These are phyloP conservation scores for Drosophila tristis DNA, from an alignment of 1,140 invertebrate genomes.

Conservation along the genomic window DNA sequence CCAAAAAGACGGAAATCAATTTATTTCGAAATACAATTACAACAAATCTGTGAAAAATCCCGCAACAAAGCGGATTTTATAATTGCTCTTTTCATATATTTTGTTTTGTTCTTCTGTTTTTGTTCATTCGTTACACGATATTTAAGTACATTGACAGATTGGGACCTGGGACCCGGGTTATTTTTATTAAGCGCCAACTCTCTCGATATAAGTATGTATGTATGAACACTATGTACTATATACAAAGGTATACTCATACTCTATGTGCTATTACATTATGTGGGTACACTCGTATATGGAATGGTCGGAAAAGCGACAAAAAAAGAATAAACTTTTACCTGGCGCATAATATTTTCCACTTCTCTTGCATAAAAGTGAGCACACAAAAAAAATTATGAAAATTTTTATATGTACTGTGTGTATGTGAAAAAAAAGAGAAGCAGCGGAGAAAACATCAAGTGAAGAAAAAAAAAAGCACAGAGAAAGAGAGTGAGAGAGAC, in stretches of 20 bases:
- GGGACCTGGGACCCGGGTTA: not conserved
- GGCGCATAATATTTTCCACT: conserved; percentile 39
- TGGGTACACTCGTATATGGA: not conserved
- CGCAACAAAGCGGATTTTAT: conserved; percentile 45
- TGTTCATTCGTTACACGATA: not conserved
- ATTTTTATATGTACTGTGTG: conserved; percentile 30
- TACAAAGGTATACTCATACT: not conserved
- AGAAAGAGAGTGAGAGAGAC: not conserved
- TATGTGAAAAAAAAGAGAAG: not conserved
- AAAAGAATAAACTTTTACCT: conserved; percentile 47
- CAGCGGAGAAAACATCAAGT: no score
- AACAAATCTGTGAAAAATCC: conserved; percentile 32
- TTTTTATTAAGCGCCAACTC: conserved; percentile 36
- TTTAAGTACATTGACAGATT: conserved; percentile 46
- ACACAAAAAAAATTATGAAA: conserved; percentile 40
- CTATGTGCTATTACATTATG: conserved; percentile 18
- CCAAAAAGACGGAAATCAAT: conserved; percentile 39
- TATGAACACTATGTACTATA: conserved; percentile 2
- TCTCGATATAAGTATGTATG: conserved; percentile 16
- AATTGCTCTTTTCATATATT: conserved; percentile 42
- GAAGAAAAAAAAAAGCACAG: not conserved
- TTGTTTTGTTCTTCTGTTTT: not conserved
- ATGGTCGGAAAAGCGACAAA: conserved; percentile 11
- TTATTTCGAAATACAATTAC: conserved; percentile 40
- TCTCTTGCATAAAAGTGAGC: conserved; percentile 22